A percentile compares a stretch with the other conserved stretches of the same genome.
Conservation (phyloP, 1,140 invertebrate genomes). For the Aphelinus atriplicis region DNA sequence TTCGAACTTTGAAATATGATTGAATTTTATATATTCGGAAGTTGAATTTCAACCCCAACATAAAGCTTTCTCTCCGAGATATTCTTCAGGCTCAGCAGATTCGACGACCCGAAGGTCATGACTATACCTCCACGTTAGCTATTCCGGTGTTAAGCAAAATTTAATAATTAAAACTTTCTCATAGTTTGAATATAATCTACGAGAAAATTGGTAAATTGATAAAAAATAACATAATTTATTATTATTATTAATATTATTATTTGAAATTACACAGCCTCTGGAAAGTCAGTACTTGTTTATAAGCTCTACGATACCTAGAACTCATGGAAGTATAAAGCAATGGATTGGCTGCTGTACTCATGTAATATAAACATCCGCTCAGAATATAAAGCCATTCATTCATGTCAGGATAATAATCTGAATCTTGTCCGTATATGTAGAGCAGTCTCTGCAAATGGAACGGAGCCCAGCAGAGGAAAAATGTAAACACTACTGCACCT, state of each 20-base stretch:
- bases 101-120: too few species aligned
- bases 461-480: constrained; percentile 97
- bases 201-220: too few species aligned
- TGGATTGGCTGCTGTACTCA: constrained; percentile 89
- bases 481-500: constrained; percentile 96
- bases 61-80: too few species aligned
- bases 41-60: too few species aligned
- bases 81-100: too few species aligned
- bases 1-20: too few species aligned
- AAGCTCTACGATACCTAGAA: constrained; percentile 82
- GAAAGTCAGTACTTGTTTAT: constrained; percentile 66
- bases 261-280: background rate
- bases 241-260: background rate
- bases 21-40: too few species aligned
- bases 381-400: constrained; percentile 85
- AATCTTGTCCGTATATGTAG: constrained; percentile 74
- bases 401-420: constrained; percentile 71
- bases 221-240: background rate
- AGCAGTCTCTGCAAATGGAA: constrained; percentile 92
- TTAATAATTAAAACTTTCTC: too few species aligned
- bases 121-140: too few species aligned
- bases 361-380: constrained; percentile 85
- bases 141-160: too few species aligned
- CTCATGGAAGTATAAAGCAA: constrained; percentile 94
- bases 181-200: too few species aligned